A percentile compares a stretch with the other conserved stretches of the same genome.
Evolutionary conservation across 2,113 vertebrate species (phyloP).

Genomic region (Oryctolagus cuniculus): mOryCun1.1 NC_091435.1:44911501-44912000

Average conservation of each 20-base stretch:
- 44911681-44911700: neutral
- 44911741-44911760: neutral
- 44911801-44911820: neutral
- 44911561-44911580: neutral
- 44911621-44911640: neutral
- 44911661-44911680: neutral
- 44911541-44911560: neutral
- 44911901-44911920: too few relatives aligned
- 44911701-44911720: neutral
- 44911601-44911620: neutral
- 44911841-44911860: neutral
- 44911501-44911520: neutral
- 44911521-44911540: neutral
- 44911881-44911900: too few relatives aligned
- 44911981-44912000: too few relatives aligned
- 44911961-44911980: too few relatives aligned
- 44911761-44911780: rapidly evolving
- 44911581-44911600: neutral
- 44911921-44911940: too few relatives aligned
- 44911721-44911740: neutral
- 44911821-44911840: neutral
- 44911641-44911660: neutral
- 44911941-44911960: too few relatives aligned
- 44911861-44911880: too few relatives aligned
- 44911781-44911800: neutral